Evolutionary conservation across 2,113 vertebrate genomes (phyloP).

Genomic region (Dromiciops gliroides): DNA sequence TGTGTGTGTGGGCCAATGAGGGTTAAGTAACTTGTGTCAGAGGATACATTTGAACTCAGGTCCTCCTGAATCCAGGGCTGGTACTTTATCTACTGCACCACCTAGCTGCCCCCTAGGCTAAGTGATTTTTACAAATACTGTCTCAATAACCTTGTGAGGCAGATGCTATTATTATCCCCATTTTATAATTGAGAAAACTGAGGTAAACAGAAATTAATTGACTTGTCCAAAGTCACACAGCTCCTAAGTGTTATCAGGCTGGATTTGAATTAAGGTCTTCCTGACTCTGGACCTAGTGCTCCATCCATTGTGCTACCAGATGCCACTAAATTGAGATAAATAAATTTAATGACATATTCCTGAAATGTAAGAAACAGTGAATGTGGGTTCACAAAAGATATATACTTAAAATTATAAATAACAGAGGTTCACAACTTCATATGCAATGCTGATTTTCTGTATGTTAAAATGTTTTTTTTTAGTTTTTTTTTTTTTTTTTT

Average conservation of each 20-base stretch:
- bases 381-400: neutral
- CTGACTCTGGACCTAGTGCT: neutral
- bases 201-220: neutral
- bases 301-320: neutral
- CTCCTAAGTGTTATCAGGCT: neutral
- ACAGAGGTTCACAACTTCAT: neutral
- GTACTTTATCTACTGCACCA: too few relatives aligned
- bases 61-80: too few relatives aligned
- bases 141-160: neutral
- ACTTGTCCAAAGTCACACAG: neutral
- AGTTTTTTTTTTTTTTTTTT: too few relatives aligned
- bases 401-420: neutral
- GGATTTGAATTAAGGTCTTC: neutral
- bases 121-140: neutral
- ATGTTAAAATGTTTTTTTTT: neutral
- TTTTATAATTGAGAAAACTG: constrained; percentile 15
- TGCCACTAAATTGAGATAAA: neutral
- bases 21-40: too few relatives aligned
- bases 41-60: too few relatives aligned
- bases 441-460: neutral
- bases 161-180: neutral
- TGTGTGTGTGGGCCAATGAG: too few relatives aligned
- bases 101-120: too few relatives aligned
- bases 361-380: neutral
- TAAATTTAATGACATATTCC: neutral